phyloP scores from a whole-genome alignment of 2,113 vertebrate genomes.

The Eclectus roratus region DNA sequence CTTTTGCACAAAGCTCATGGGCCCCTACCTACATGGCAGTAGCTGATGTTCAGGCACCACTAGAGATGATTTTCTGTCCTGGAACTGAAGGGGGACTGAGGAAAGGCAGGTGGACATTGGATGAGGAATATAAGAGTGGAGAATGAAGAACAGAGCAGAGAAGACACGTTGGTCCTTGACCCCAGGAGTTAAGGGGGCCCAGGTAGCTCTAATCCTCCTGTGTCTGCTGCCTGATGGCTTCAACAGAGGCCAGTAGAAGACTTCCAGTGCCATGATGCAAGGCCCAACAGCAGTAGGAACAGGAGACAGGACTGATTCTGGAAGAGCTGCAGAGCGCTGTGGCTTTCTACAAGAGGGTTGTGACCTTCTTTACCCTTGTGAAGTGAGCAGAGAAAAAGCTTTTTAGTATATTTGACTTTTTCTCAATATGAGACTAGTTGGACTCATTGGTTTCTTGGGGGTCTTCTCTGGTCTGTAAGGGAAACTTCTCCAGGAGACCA shows the following conservation, averaged over 20 bases:
- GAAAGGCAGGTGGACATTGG: not conserved
- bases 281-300: not conserved
- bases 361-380: not conserved
- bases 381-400: not conserved
- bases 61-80: not conserved
- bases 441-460: not conserved
- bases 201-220: not conserved
- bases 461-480: not conserved
- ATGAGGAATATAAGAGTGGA: not conserved
- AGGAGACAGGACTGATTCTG: not conserved
- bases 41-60: not conserved
- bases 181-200: not conserved
- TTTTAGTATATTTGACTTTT: not conserved
- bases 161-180: not conserved
- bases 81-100: not conserved
- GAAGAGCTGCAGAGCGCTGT: not conserved
- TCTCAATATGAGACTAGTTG: not conserved
- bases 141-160: not conserved
- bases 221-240: not conserved
- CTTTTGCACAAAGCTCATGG: not conserved
- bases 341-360: accelerated
- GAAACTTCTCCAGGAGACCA: not conserved
- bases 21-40: not conserved
- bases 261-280: not conserved
- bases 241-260: not conserved